Percentiles rank a stretch among this genome's conserved stretches.
phyloP scores from a whole-genome alignment of 2,797 vertebrate species.

The Syndactyla subalaris region DNA sequence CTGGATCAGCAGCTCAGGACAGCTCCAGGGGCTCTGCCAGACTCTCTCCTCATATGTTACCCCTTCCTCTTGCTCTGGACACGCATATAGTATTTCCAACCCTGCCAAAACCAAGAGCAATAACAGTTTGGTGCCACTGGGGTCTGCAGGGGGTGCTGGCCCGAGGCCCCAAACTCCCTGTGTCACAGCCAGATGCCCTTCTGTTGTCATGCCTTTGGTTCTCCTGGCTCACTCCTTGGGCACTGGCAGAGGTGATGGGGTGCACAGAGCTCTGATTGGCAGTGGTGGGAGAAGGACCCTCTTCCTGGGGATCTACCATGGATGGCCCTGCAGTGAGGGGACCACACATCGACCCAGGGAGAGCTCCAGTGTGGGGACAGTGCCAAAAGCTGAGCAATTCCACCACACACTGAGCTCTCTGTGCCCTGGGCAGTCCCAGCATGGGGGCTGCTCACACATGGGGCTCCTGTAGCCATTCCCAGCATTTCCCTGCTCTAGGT shows the following conservation, averaged over 20 bases:
- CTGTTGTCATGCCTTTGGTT: fast-evolving
- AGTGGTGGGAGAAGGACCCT: fast-evolving
- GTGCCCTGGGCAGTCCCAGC: not conserved
- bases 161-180: fast-evolving
- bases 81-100: fast-evolving
- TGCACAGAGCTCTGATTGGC: not conserved
- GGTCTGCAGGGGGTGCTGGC: not conserved
- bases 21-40: not conserved
- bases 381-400: fast-evolving
- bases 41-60: not conserved
- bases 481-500: not conserved
- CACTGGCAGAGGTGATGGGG: not conserved
- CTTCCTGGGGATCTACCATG: fast-evolving
- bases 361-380: fast-evolving
- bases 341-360: fast-evolving
- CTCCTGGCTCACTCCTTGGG: not conserved
- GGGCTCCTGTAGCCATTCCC: not conserved
- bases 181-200: fast-evolving
- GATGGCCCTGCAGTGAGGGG: fast-evolving
- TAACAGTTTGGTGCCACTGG: not conserved
- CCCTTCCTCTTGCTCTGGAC: not conserved
- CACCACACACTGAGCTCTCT: fast-evolving
- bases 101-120: fast-evolving
- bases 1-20: fast-evolving
- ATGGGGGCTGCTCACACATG: fast-evolving